Base-by-base conservation (phyloP, 1,140 invertebrate genomes). In the Leptoteleia sp. region DNA sequence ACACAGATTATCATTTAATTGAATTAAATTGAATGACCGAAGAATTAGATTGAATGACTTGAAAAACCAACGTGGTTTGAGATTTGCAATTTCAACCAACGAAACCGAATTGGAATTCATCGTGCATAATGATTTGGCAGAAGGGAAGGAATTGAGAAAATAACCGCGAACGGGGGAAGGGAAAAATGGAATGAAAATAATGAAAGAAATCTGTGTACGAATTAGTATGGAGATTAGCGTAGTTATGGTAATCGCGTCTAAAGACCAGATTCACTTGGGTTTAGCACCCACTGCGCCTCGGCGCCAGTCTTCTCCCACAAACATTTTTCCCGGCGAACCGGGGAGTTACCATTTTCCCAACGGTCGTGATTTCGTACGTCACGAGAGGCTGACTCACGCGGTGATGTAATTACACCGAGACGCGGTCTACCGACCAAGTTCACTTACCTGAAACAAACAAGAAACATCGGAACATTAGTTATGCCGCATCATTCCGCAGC, bases 381-480 rank as follows among this genome's bases (percentile, higher is more conserved):
- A 40, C 43, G 57, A 64, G 59, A 72, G 50, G 52, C 52, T 75
- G 70, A 75, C 59, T 75, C 59, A 75, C 55, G 72, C 57, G 29
- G 72, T 76, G 48, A 76, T 68, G 72, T 76, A 68, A 76, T 76
- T 68, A 68, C 64, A 55, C 38, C 38, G 47, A 76, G 72, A 62
- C 31, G 43, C 48, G 40, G 54, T 76, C 72, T 67, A 59, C 48
- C 72, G 38, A 61, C 37, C 48, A 67, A 76, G 62, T 76, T 76
- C 45, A 68, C 72, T 76, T 76, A 76, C 72, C 62, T 68, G 62
- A 68, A 67, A 76, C 54, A 76, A 62, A 61, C 54, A 62, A 76
- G 45, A 68, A 76, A 68, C 27, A 61, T 52, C 37, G 54, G 9
- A 38, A 61, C 57, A 72, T 72, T 72, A 72, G 48, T 62, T 54